Conservation (phyloP, 2,113 vertebrate species). For the Jaculus jaculus region DNA sequence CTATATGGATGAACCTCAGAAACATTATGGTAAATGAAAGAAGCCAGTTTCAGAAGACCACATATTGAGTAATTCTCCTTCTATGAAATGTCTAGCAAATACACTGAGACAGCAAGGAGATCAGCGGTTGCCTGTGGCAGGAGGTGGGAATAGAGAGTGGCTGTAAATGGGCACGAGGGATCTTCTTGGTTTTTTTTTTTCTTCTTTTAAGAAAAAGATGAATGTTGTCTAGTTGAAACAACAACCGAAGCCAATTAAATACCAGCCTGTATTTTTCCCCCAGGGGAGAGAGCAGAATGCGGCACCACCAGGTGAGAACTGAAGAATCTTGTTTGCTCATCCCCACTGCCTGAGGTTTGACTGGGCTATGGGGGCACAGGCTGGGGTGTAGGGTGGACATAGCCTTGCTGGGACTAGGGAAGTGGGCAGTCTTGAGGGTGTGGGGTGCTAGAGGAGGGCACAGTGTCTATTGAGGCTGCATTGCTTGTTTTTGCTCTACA, state of each 20-base stretch:
- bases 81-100: background rate
- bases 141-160: background rate
- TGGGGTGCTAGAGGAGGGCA: background rate
- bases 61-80: background rate
- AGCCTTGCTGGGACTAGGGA: background rate
- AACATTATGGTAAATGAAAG: background rate
- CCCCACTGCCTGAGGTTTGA: background rate
- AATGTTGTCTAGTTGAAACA: background rate
- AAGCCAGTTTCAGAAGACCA: background rate
- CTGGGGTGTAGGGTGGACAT: background rate
- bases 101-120: background rate
- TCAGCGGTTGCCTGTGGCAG: background rate
- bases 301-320: conserved; percentile 96
- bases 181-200: background rate
- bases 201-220: background rate
- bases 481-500: background rate
- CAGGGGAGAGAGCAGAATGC: conserved; percentile 97
- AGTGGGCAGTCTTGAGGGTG: background rate
- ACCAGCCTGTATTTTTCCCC: conserved; percentile 62
- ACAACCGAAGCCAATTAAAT: conserved; percentile 19
- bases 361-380: background rate
- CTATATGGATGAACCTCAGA: background rate
- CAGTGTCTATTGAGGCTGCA: background rate
- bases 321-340: background rate
- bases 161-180: background rate